Evolutionary conservation across 2,113 vertebrate species (phyloP).

Genomic region (Heterotilapia buettikoferi): DNA sequence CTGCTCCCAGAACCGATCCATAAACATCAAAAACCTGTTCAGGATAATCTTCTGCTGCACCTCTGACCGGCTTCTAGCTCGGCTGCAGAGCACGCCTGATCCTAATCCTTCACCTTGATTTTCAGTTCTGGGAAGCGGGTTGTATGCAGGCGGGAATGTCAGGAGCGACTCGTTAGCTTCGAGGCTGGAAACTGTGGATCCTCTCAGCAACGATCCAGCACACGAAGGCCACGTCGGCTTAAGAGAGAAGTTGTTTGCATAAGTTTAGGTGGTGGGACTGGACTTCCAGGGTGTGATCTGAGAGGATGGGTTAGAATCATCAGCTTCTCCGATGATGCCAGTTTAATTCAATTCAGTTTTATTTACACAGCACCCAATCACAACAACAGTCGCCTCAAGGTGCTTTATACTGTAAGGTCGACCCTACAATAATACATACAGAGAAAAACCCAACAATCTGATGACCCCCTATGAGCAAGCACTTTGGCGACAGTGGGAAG

Average conservation of each 20-base stretch:
- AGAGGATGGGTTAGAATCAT: fast-evolving
- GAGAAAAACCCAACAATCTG: background rate
- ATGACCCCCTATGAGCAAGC: background rate
- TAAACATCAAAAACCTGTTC: background rate
- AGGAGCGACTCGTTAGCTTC: fast-evolving
- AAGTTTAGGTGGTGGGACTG: fast-evolving
- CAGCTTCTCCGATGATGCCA: fast-evolving
- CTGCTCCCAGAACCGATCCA: background rate
- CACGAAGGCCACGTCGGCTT: fast-evolving
- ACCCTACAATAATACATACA: fast-evolving
- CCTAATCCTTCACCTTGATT: background rate
- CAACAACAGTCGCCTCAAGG: fast-evolving
- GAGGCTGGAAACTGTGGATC: fast-evolving
- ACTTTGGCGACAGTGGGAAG: fast-evolving
- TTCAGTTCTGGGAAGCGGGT: background rate
- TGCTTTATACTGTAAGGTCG: fast-evolving
- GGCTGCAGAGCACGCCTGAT: background rate
- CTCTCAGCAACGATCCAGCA: background rate
- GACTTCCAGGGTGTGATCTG: background rate
- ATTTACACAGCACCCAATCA: background rate
- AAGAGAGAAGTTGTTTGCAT: background rate
- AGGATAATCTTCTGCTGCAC: background rate
- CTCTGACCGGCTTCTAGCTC: background rate
- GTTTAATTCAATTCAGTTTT: background rate
- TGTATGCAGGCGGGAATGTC: fast-evolving